phyloP scores from a whole-genome alignment of 2,113 vertebrate genomes.

The Rhinoptilus africanus region DNA sequence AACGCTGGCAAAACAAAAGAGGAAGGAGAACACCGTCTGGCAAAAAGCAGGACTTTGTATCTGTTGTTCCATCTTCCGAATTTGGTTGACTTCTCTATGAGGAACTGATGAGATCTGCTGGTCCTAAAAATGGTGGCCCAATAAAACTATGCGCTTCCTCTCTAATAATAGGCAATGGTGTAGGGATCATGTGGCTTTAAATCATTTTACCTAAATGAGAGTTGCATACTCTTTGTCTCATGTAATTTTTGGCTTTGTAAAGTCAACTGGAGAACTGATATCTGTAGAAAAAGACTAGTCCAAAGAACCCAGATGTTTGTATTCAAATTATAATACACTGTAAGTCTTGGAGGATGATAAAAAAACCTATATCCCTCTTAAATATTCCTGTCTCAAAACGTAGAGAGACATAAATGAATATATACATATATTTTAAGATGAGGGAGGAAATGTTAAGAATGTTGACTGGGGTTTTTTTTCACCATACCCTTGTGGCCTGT shows the following conservation, averaged over 20 bases:
- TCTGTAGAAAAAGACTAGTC: not conserved
- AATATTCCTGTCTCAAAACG: not conserved
- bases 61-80: not conserved
- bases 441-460: not conserved
- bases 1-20: not conserved
- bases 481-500: not conserved
- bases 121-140: not conserved
- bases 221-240: not conserved
- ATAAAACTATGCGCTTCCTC: not conserved
- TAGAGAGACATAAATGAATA: not conserved
- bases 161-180: not conserved
- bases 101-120: not conserved
- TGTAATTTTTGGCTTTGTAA: conserved; percentile 6
- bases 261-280: not conserved
- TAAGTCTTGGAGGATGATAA: not conserved
- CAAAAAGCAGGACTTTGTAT: not conserved
- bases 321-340: not conserved
- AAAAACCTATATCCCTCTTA: not conserved
- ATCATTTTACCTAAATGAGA: not conserved
- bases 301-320: not conserved
- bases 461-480: not conserved
- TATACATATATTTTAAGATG: not conserved
- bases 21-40: not conserved
- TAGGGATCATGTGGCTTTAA: not conserved
- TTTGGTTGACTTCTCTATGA: not conserved